Base-by-base conservation (phyloP, 2,888 invertebrate genomes). In the Marasmarcha lunaedactyla region DNA sequence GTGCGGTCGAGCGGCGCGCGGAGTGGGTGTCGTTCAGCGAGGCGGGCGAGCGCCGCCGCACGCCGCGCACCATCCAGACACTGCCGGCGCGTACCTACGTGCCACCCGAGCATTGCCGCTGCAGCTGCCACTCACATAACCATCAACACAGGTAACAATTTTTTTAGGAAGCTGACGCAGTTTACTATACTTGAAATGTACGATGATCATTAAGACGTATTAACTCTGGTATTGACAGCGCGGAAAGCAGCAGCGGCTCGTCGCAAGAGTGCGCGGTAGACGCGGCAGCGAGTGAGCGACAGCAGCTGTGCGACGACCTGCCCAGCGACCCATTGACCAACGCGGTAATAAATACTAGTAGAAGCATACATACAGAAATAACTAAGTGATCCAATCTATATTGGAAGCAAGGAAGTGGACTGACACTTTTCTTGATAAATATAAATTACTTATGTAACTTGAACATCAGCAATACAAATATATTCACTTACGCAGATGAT, bases 21-120 rank as follows among this genome's bases (percentile, higher is more conserved):
- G 90, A 91, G 51, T 94, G 94, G 94, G 91, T 94, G 45, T 92
- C 93, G 67, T 94, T 94, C 62, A 92, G 92, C 61, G 93, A 94
- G 57, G 90, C 94, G 42, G 93, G 94, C 0, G 94, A 94, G 69
- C 87, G 90, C 49, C 84, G 92, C 40, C 92, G 92, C 70, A 88
- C 90, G 45, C 92, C 93, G 13, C 92, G 92, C 68, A 86, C 92
- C 48, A 93, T 94, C 53, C 93, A 93, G 60, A 92, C 92, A 13
- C 85, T 93, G 55, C 93, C 93, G 14, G 84, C 87, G 37, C 62
- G 68, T 62, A 91, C 88, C 71, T 94, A 93, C 71, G 94, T 93
- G 40, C 92, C 93, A 69, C 93, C 94, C 3, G 93, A 93, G 63
- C 92, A 93, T 57, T 94, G 94, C 61, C 90, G 91, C 62, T 94